Base-by-base conservation (phyloP, 2,888 invertebrate species). In the Notocelia uddmanniana region DNA sequence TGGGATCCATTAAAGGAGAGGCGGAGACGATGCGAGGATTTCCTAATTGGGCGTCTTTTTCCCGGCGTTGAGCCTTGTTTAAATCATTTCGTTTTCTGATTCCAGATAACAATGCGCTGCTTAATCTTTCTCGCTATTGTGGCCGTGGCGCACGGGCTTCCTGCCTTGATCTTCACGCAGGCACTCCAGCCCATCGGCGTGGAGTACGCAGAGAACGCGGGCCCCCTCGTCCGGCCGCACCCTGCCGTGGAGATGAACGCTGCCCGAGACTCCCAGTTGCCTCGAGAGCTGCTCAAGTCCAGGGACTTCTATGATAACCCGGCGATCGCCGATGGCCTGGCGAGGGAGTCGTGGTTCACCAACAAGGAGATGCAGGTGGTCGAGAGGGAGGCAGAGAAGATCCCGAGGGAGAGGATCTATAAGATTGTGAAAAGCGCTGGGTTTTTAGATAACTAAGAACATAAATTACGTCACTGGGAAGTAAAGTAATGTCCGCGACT, bases 361-460 rank as follows among this genome's bases (percentile, higher is more conserved):
- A 95, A 96, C 76, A 96, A 97, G 81, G 97, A 97, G 85, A 96
- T 96, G 94, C 96, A 96, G 74, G 97, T 97, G 0, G 94, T 95
- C 55, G 95, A 97, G 81, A 94, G 97, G 13, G 97, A 97, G 82
- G 96, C 97, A 0, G 97, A 97, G 79, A 96, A 96, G 85, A 97
- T 97, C 74, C 96, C 97, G 0, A 94, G 97, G 2, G 95, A 96
- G 75, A 96, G 95, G 82, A 96, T 97, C 72, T 97, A 95, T 79
- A 95, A 96, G 80, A 95, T 97, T 73, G 95, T 97, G 63, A 96
- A 96, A 83, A 95, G 95, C 83, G 97, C 97, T 15, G 97, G 97
- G 9, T 95, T 96, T 77, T 88, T 94, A 77, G 93, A 93, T 73
- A 81, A 83, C 18, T 84, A 90, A 79, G 89, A 80, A 80, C 34